Percentiles rank a stretch among this genome's conserved stretches.
Evolutionary conservation across 2,888 invertebrate genomes (phyloP).

Genomic region (Dysmachus trigonus): DNA sequence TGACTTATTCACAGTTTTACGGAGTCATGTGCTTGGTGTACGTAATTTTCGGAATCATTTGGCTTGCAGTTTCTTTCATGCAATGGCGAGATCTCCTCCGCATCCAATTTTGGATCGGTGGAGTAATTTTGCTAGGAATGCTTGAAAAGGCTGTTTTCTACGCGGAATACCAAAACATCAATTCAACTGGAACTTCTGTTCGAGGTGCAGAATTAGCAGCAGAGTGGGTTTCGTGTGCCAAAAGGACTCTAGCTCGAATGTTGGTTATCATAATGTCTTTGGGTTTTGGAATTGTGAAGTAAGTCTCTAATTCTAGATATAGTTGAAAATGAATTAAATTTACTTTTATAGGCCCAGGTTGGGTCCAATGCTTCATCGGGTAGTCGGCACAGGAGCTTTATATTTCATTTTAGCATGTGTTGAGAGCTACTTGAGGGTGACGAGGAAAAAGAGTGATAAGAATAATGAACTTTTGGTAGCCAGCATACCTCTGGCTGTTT

Average conservation of each 20-base stretch:
- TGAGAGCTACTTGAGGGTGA: constrained; percentile 84
- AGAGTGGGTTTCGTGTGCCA: constrained; percentile 90
- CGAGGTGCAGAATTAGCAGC: constrained; percentile 82
- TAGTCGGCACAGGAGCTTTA: constrained; percentile 82
- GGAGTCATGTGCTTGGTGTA: constrained; percentile 90
- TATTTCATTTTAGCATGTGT: constrained; percentile 87
- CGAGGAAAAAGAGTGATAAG: constrained; percentile 70
- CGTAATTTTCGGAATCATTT: constrained; percentile 80
- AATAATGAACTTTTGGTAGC: constrained; percentile 76
- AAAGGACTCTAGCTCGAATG: constrained; percentile 90
- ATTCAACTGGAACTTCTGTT: constrained; percentile 73
- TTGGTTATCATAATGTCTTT: constrained; percentile 93
- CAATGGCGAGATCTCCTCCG: constrained; percentile 91
- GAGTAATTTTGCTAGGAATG: constrained; percentile 87
- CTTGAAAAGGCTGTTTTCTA: constrained; percentile 89
- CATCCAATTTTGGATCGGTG: constrained; percentile 97
- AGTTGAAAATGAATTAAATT: neutral
- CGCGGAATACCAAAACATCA: constrained; percentile 84
- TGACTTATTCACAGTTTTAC: constrained; percentile 74
- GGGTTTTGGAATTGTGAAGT: constrained; percentile 96
- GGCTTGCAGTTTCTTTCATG: constrained; percentile 83
- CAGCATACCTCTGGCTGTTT: constrained; percentile 84
- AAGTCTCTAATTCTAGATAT: constrained; percentile 59
- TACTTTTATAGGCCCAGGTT: constrained; percentile 75
- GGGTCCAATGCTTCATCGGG: constrained; percentile 87